Evolutionary conservation across 2,797 vertebrate species (phyloP), one percentile per base, ranked within the genome.

Genomic region (Danio choprae): DNA sequence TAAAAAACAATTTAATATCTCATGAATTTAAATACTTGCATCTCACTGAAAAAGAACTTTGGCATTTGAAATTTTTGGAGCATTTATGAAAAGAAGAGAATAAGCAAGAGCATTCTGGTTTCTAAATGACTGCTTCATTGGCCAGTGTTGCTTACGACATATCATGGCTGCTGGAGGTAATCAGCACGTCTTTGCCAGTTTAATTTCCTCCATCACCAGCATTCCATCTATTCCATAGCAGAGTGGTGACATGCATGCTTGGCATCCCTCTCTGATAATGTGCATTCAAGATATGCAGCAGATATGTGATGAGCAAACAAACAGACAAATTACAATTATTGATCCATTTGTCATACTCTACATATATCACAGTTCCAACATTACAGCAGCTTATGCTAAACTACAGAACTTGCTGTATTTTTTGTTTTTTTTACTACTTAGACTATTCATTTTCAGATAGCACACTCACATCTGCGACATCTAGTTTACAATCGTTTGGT

Each of bases 101-200:
- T n/a, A 15, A 53, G 40, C 38, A 48, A 68, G 36, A 43, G 68
- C 18, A 10, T 22, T 59, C n/a, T 74, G 71, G 43, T 69, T 63
- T 71, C n/a, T 77, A 68, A 48, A 38, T 70, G 79, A 69, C 20
- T 44, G 67, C 77, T 82, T 44, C 71, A 63, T 51, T 70, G 53
- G 58, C n/a, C 58, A 50, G 56, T 56, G 62, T 53, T 46, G 48
- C 20, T 60, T 64, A 41, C 79, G 80, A 78, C 80, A 84, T 79
- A 79, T 74, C 63, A 69, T 40, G 71, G 70, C 36, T 63, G 50
- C 51, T 77, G 68, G 74, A 72, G 43, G 15, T 63, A 82, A 56
- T 77, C 53, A 60, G 29, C 15, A 38, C 29, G 15, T 22, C 41
- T 38, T 36, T 76, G 75, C 16, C 75, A 38, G 16, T 68, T 74